phyloP scores from a whole-genome alignment of 37 sponge, comb jelly and placozoan genomes.

The Axinella damicornis region DNA sequence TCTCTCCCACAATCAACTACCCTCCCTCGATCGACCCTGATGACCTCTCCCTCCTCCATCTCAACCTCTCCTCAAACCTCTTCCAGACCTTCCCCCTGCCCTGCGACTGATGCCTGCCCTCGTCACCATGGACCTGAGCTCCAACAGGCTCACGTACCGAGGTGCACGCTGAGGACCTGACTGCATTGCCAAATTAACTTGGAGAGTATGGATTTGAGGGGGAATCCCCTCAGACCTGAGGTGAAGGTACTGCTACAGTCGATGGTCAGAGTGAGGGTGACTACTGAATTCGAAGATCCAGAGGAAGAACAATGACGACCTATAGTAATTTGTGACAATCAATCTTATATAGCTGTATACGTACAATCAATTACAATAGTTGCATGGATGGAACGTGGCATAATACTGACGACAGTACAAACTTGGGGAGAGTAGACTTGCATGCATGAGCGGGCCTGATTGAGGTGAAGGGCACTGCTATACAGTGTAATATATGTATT shows the following conservation, averaged over 20 bases:
- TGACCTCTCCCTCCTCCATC: neutral
- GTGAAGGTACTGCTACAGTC: neutral
- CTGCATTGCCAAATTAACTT: neutral
- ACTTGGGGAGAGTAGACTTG: no score
- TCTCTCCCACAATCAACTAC: conserved; percentile 44
- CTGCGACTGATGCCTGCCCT: conserved; percentile 21
- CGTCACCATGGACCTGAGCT: conserved; percentile 33
- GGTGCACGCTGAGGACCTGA: conserved; percentile 26
- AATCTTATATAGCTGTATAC: no score
- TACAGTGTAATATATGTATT: no score
- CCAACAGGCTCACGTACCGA: conserved; percentile 38
- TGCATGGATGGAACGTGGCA: no score
- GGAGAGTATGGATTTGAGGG: conserved; percentile 1
- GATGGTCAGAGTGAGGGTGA: conserved; percentile 36
- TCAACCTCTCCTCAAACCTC: conserved; percentile 44
- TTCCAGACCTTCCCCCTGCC: conserved; percentile 31
- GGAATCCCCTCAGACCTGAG: conserved; percentile 18
- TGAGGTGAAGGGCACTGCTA: no score
- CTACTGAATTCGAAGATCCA: no score
- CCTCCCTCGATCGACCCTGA: conserved; percentile 17
- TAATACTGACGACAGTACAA: no score
- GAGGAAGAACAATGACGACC: no score
- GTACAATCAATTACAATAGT: no score
- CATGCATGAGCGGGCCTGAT: no score
- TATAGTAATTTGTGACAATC: no score